These are phyloP conservation scores for Uromys caudimaculatus DNA, from an alignment of 2,797 vertebrate species.

Conservation along the genomic window DNA sequence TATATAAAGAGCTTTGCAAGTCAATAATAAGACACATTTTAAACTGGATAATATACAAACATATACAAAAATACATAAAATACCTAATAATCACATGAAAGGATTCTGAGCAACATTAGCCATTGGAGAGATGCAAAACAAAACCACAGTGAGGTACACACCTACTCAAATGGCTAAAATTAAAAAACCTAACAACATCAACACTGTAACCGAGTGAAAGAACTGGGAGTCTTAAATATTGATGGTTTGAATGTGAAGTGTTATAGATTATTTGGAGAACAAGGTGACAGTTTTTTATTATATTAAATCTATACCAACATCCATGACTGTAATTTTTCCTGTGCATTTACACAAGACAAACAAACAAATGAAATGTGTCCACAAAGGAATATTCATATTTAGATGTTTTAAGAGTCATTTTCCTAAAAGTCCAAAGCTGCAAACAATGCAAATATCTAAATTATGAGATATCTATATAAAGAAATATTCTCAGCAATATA, in stretches of 20 bases:
- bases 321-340: not conserved
- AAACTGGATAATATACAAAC: conserved; percentile 38
- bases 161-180: conserved; percentile 5
- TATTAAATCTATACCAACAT: conserved; percentile 12
- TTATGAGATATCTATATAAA: not conserved
- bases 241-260: not conserved
- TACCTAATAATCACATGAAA: not conserved
- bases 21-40: not conserved
- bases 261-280: not conserved
- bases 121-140: conserved; percentile 1
- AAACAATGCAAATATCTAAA: not conserved
- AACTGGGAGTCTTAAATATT: not conserved
- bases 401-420: not conserved
- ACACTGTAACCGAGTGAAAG: not conserved
- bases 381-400: not conserved
- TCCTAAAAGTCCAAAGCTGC: conserved; percentile 32
- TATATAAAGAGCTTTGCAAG: conserved; percentile 26
- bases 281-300: not conserved
- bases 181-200: conserved; percentile 11
- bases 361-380: not conserved
- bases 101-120: not conserved
- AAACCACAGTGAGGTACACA: not conserved
- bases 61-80: conserved; percentile 21
- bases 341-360: conserved; percentile 44
- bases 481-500: conserved; percentile 33